These are phyloP conservation scores for Pelagia noctiluca DNA, from an alignment of 30 jellyfish, hydroid and myxozoan species.

Conservation along the genomic window DNA sequence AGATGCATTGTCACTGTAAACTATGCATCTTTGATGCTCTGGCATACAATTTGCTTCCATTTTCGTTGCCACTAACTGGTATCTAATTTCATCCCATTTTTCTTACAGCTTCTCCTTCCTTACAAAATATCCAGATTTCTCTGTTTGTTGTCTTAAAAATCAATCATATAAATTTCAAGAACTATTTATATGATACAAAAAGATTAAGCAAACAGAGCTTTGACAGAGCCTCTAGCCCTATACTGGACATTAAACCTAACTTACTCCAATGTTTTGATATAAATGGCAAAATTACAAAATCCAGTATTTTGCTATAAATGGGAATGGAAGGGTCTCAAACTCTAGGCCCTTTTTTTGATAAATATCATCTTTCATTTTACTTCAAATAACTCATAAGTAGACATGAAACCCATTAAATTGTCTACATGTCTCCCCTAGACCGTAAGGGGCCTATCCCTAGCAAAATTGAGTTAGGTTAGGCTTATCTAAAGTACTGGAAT, in stretches of 20 bases:
- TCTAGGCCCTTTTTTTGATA: no score
- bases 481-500: no score
- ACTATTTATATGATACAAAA: no score
- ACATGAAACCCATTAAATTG: no score
- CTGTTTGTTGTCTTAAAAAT: neutral
- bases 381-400: no score
- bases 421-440: no score
- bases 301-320: no score
- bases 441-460: no score
- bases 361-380: no score
- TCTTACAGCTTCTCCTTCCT: slow-evolving; percentile 33
- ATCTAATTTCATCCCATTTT: slow-evolving; percentile 25
- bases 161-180: no score
- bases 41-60: slow-evolving; percentile 7
- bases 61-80: neutral
- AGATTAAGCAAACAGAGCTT: neutral
- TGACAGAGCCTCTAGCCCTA: neutral
- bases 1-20: slow-evolving; percentile 7
- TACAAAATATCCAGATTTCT: slow-evolving; percentile 13
- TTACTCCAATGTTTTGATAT: neutral
- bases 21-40: slow-evolving; percentile 4
- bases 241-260: neutral
- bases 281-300: neutral
- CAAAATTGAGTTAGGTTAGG: no score
- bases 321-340: neutral